Evolutionary conservation across 1,140 invertebrate genomes (phyloP).

Genomic region (Pantala flavescens): DNA sequence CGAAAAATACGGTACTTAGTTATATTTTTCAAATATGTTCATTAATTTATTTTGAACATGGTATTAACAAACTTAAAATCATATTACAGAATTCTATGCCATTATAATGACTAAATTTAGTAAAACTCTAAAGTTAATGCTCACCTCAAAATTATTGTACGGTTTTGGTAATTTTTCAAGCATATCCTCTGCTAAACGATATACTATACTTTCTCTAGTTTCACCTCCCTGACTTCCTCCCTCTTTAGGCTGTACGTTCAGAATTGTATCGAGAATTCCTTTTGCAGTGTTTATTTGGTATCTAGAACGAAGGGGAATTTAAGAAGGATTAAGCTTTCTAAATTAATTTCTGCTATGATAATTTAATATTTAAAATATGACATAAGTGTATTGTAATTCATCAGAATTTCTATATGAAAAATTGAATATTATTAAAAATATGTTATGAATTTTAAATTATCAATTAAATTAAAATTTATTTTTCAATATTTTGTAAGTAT

Average conservation of each 20-base stretch:
- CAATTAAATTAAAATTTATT: too few relatives aligned
- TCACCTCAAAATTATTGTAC: constrained; percentile 83
- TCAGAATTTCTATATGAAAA: too few relatives aligned
- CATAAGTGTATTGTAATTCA: not conserved
- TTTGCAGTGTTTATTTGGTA: constrained; percentile 91
- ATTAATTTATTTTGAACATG: too few relatives aligned
- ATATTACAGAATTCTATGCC: too few relatives aligned
- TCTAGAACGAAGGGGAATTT: constrained; percentile 29
- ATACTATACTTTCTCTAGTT: constrained; percentile 79
- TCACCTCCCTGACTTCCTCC: constrained; percentile 75
- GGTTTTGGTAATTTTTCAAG: constrained; percentile 79
- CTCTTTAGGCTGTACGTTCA: constrained; percentile 93
- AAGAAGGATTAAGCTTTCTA: not conserved
- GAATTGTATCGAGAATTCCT: constrained; percentile 84
- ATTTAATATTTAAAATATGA: too few relatives aligned
- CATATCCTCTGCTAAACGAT: constrained; percentile 86
- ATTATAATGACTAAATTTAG: too few relatives aligned
- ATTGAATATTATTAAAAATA: too few relatives aligned
- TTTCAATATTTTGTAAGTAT: too few relatives aligned
- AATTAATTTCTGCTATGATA: not conserved
- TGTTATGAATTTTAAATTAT: too few relatives aligned
- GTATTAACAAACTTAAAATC: too few relatives aligned
- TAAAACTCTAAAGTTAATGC: not conserved
- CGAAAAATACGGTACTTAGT: too few relatives aligned
- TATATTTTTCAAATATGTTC: too few relatives aligned